These are phyloP conservation scores for Desmodus rotundus DNA, from an alignment of 2,113 vertebrate genomes.

Conservation along the genomic window DNA sequence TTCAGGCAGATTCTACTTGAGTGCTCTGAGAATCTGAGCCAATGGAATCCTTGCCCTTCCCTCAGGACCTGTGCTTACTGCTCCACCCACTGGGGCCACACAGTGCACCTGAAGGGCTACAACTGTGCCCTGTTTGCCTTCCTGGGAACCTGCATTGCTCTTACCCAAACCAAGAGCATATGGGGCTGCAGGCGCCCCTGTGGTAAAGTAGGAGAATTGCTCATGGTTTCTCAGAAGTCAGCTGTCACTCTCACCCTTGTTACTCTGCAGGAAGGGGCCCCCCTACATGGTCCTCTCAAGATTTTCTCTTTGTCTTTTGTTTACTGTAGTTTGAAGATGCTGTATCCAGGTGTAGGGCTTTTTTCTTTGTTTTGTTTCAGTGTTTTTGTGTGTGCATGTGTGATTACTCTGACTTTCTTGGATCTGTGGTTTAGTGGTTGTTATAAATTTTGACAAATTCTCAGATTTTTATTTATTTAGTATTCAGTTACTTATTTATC, in stretches of 20 bases:
- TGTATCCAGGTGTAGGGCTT: background rate
- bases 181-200: accelerated
- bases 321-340: background rate
- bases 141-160: too few relatives aligned
- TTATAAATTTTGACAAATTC: background rate
- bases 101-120: background rate
- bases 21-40: too few relatives aligned
- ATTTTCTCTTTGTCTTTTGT: background rate
- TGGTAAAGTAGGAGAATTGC: background rate
- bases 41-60: background rate
- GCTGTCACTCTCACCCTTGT: background rate
- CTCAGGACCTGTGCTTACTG: background rate
- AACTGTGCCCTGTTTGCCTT: background rate
- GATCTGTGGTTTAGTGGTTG: background rate
- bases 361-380: background rate
- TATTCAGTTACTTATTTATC: background rate
- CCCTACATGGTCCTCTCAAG: background rate
- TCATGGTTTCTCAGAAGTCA: background rate
- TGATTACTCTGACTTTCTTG: background rate
- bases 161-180: background rate
- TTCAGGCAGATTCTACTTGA: background rate
- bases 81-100: background rate
- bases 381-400: background rate
- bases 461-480: background rate
- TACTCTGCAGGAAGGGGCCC: background rate